Conservation (phyloP, 2,797 vertebrate genomes). For the Poliocrania exsul region DNA sequence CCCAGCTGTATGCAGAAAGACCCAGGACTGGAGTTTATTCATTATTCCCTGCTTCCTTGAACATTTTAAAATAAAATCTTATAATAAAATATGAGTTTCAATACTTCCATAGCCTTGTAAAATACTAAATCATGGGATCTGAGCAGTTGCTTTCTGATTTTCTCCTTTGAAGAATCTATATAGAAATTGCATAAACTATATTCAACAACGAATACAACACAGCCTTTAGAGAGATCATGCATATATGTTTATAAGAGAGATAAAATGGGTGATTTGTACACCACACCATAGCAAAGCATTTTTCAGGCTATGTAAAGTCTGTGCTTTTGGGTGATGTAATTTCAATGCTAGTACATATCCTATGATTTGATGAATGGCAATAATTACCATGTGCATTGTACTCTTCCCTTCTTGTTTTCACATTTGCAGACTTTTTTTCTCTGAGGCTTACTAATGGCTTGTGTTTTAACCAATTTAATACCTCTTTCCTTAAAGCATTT, state of each 20-base stretch:
- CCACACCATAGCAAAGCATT: not conserved
- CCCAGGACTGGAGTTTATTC: not conserved
- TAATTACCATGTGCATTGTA: conserved; percentile 46
- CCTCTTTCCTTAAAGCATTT: conserved; percentile 20
- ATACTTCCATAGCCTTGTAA: not conserved
- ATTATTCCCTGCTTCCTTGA: not conserved
- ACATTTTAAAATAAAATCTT: not conserved
- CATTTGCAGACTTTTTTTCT: conserved; percentile 38
- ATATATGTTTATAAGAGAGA: not conserved
- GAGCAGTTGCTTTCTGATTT: not conserved
- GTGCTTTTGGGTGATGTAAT: not conserved
- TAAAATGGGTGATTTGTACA: not conserved
- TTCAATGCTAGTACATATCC: not conserved
- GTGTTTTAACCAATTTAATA: conserved; percentile 57
- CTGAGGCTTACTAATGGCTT: conserved; percentile 24
- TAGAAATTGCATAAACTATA: not conserved
- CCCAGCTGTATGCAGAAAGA: not conserved
- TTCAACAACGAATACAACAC: not conserved
- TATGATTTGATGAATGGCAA: conserved; percentile 56
- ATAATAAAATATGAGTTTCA: not conserved
- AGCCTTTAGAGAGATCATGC: not conserved
- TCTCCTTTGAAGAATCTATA: not conserved
- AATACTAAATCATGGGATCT: not conserved
- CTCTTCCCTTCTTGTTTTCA: conserved; percentile 31
- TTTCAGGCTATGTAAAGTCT: not conserved